These are phyloP conservation scores for Rhodophaea formosa DNA, from an alignment of 2,888 invertebrate genomes.

Conservation along the genomic window DNA sequence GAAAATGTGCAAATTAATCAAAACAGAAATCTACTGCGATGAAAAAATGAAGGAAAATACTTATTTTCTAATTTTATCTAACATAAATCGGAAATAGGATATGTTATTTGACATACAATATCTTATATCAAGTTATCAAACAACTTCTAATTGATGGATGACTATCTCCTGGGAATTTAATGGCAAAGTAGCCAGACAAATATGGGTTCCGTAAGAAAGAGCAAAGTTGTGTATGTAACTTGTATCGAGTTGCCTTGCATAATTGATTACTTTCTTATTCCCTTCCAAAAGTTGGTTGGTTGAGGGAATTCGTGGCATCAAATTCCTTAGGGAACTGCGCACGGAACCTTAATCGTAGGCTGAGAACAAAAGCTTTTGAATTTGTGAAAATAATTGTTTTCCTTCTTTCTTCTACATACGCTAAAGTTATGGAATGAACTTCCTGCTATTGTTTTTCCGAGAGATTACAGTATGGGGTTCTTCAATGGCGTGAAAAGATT, in stretches of 20 bases:
- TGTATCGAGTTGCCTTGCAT: constrained; percentile 27
- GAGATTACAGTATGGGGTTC: too few species aligned
- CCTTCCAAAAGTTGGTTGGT: constrained; percentile 27
- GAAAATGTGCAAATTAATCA: too few species aligned
- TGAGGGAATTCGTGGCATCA: constrained; percentile 25
- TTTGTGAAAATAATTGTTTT: not conserved
- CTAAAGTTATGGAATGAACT: not conserved
- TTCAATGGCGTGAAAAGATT: too few species aligned
- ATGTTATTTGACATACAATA: not conserved
- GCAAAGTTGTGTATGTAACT: constrained; percentile 9
- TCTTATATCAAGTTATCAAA: constrained; percentile 3
- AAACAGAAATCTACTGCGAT: too few species aligned
- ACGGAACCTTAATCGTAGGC: constrained; percentile 6
- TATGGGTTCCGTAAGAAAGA: constrained; percentile 6
- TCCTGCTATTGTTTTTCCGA: not conserved
- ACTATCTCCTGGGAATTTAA: constrained; percentile 1
- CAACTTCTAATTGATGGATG: constrained; percentile 15
- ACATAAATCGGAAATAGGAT: not conserved
- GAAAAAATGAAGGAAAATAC: not conserved
- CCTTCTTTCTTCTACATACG: not conserved
- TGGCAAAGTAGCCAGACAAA: constrained; percentile 8
- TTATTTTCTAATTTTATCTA: not conserved
- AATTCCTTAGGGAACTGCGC: constrained; percentile 32
- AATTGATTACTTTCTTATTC: constrained; percentile 30
- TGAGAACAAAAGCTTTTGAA: constrained; percentile 3